Conservation (phyloP, 1,140 invertebrate species). For the Lasaia peninsularis region DNA sequence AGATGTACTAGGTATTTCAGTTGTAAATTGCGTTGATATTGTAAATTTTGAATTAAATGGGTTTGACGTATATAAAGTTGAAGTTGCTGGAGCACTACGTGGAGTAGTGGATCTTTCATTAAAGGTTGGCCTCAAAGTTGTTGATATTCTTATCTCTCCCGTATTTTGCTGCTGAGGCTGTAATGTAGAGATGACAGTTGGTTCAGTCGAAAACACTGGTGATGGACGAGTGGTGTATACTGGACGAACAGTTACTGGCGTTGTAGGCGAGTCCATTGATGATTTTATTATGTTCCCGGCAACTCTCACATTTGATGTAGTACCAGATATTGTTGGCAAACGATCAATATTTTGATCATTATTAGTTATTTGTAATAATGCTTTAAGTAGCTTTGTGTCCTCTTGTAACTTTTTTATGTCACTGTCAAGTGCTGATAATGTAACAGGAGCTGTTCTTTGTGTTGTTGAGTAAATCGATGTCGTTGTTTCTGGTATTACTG, state of each 20-base stretch:
- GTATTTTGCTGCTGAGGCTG: constrained; percentile 47
- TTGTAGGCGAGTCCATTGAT: constrained; percentile 51
- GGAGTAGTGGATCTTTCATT: constrained; percentile 39
- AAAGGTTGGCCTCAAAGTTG: constrained; percentile 46
- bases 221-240: constrained; percentile 46
- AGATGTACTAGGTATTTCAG: constrained; percentile 64
- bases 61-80: constrained; percentile 29
- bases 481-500: constrained; percentile 26
- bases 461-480: constrained; percentile 27
- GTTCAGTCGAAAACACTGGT: constrained; percentile 39
- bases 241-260: constrained; percentile 51
- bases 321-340: constrained; percentile 53
- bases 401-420: constrained; percentile 47
- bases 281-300: constrained; percentile 59
- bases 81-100: constrained; percentile 19
- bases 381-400: constrained; percentile 48
- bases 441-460: constrained; percentile 23
- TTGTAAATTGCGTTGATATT: constrained; percentile 36
- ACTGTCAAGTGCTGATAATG: constrained; percentile 33
- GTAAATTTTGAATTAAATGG: constrained; percentile 8
- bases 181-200: constrained; percentile 52
- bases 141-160: constrained; percentile 57
- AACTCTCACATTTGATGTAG: constrained; percentile 64
- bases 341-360: constrained; percentile 35
- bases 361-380: constrained; percentile 44